Evolutionary conservation across 2,797 vertebrate genomes (phyloP), one percentile per base, ranked within the genome.

Genomic region (Chrysocyon brachyurus): DNA sequence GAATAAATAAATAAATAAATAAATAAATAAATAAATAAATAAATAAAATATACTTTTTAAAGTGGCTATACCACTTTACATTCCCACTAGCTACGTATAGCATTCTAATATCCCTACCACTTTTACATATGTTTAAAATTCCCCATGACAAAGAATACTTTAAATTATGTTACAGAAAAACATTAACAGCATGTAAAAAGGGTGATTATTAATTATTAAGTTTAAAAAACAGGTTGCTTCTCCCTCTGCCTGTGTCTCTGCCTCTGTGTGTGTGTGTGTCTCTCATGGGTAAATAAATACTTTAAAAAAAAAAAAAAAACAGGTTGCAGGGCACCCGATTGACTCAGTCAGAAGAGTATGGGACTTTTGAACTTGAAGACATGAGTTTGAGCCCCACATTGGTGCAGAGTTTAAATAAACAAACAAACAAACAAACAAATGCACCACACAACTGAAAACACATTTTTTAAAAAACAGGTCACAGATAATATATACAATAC

Each of bases 11-110:
- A 46, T 46, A 8, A 46, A 46, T 46, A 8, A 46, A 40, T 40
- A 5, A 40, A 40, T 40, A 40, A 40, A 40, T 40, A 40, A 40
- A 40, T 40, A 40, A 40, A 40, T 40, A 40, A 40, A 40, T 40
- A 40, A 40, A 36, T 36, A 36, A 40, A 40, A 46, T 46, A 46
- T 46, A 40, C 8, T 46, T 46, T 46, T 46, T 46, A 85, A 88
- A 94, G 77, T 72, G 49, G 31, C 11, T 70, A 3, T 31, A 73
- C 26, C 77, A 96, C 66, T 94, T 83, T 90, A 40, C 59, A 96
- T 94, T 56, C 36, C 92, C 40, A 79, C 33, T 16, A 68, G 26
- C 28, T 52, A 77, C 17, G 6, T 70, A 40, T 16, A 68, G 8
- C 12, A 73, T 33, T 54, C 21, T 63, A 93, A 24, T 73, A 91